A percentile compares a stretch with the other conserved stretches of the same genome.
phyloP scores from a whole-genome alignment of 2,797 vertebrate species.

The Intellagama lesueurii region DNA sequence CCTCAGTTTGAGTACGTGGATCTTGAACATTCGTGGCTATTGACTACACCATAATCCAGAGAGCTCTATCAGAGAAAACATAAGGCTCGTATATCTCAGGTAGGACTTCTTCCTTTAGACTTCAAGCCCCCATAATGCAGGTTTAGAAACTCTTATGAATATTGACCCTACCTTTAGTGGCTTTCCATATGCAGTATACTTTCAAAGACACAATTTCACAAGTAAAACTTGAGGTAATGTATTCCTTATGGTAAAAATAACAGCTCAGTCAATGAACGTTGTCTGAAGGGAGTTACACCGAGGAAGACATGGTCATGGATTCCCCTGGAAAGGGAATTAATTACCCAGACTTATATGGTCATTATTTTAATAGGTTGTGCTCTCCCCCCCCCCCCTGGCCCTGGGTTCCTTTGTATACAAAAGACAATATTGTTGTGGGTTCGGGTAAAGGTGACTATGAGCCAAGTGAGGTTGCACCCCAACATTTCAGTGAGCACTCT shows the following conservation, averaged over 20 bases:
- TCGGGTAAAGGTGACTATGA: too few species aligned
- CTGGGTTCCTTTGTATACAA: background rate
- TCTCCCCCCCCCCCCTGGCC: background rate
- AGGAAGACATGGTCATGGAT: background rate
- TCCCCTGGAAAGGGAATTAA: background rate
- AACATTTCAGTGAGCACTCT: too few species aligned
- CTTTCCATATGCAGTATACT: too few species aligned
- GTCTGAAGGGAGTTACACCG: background rate
- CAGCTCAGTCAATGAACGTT: background rate
- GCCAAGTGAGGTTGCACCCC: too few species aligned
- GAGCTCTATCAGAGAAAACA: background rate
- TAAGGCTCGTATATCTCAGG: background rate
- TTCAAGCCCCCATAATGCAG: background rate
- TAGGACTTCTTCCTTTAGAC: background rate
- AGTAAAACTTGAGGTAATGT: background rate
- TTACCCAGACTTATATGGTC: too few species aligned
- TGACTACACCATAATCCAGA: background rate
- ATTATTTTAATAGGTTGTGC: background rate
- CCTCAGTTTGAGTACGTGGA: background rate
- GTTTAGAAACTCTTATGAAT: background rate
- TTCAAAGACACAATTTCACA: background rate
- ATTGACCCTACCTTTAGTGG: background rate
- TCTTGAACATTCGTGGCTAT: too few species aligned
- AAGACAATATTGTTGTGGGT: background rate
- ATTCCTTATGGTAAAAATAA: background rate